A percentile compares a stretch with the other conserved stretches of the same genome.
These are phyloP conservation scores for Pagetopsis macropterus DNA, from an alignment of 2,797 vertebrate genomes.

Conservation along the genomic window DNA sequence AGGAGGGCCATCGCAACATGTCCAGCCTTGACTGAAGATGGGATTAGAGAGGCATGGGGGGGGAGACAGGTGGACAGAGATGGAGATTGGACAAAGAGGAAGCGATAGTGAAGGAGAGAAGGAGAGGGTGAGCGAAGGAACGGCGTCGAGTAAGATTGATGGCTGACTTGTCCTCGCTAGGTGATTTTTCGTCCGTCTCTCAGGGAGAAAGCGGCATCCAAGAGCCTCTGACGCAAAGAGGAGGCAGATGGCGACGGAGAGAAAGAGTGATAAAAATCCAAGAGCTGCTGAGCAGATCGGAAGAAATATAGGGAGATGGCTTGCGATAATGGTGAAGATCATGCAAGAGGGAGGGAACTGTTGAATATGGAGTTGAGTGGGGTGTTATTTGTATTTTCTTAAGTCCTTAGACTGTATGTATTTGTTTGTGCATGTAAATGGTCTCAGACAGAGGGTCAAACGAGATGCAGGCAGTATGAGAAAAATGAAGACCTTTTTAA, in stretches of 20 bases:
- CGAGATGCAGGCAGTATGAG: no score
- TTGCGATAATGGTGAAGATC: conserved; percentile 21
- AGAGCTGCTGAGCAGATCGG: conserved; percentile 48
- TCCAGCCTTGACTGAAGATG: conserved; percentile 59
- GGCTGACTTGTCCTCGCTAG: conserved; percentile 65
- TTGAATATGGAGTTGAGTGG: background rate
- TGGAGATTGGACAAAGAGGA: conserved; percentile 59
- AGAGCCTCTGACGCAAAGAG: conserved; percentile 33
- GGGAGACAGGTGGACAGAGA: conserved; percentile 55
- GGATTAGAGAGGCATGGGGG: conserved; percentile 52
- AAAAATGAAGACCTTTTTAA: no score
- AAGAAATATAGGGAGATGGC: conserved; percentile 29
- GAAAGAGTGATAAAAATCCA: conserved; percentile 58
- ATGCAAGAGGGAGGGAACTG: conserved; percentile 15
- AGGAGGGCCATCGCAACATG: conserved; percentile 60
- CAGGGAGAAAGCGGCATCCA: conserved; percentile 37
- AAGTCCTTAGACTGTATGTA: background rate
- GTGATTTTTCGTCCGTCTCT: conserved; percentile 55
- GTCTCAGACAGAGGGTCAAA: no score
- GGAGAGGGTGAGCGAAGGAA: conserved; percentile 50
- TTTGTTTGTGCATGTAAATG: background rate
- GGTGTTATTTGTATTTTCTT: background rate
- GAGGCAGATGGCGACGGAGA: conserved; percentile 63
- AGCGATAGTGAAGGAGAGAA: conserved; percentile 57
- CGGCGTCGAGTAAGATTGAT: conserved; percentile 74